Percentiles rank a stretch among this genome's conserved stretches.
These are phyloP conservation scores for Rhyacophila brunnea DNA, from an alignment of 1,140 invertebrate genomes.

Conservation along the genomic window DNA sequence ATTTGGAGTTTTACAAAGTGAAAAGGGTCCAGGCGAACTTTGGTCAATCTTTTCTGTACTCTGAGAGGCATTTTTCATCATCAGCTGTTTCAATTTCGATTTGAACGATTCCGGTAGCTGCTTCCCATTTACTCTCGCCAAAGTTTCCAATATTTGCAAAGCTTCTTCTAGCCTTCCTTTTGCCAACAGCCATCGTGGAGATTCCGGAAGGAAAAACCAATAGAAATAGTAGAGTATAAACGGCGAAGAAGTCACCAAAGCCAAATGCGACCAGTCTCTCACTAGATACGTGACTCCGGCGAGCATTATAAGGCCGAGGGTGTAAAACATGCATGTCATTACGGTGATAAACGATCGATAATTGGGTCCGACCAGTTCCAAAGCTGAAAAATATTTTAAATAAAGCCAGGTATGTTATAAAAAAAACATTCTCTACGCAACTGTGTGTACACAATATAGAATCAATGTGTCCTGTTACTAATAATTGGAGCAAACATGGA, in stretches of 20 bases:
- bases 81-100: slow-evolving; percentile 68
- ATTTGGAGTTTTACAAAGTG: slow-evolving; percentile 80
- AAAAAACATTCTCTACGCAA: no score
- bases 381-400: slow-evolving; percentile 68
- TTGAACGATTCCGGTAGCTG: slow-evolving; percentile 71
- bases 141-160: slow-evolving; percentile 68
- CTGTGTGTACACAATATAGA: no score
- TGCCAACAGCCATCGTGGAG: slow-evolving; percentile 80
- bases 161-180: slow-evolving; percentile 78
- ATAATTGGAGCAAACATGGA: no score
- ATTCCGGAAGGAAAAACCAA: slow-evolving; percentile 83
- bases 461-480: no score
- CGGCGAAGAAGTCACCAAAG: slow-evolving; percentile 77
- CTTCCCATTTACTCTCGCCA: slow-evolving; percentile 76
- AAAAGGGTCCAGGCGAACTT: slow-evolving; percentile 64
- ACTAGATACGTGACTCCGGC: slow-evolving; percentile 80
- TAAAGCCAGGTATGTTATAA: no score
- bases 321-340: slow-evolving; percentile 87
- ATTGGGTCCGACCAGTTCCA: slow-evolving; percentile 86
- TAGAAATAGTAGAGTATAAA: slow-evolving; percentile 83
- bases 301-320: slow-evolving; percentile 77
- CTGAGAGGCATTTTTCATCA: slow-evolving; percentile 64
- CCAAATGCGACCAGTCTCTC: slow-evolving; percentile 76
- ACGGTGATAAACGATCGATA: slow-evolving; percentile 89
- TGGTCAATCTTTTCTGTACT: slow-evolving; percentile 62